Percentiles rank a stretch among this genome's conserved stretches.
Evolutionary conservation across 2,888 invertebrate species (phyloP).

Genomic region (Heliconius charithonia): DNA sequence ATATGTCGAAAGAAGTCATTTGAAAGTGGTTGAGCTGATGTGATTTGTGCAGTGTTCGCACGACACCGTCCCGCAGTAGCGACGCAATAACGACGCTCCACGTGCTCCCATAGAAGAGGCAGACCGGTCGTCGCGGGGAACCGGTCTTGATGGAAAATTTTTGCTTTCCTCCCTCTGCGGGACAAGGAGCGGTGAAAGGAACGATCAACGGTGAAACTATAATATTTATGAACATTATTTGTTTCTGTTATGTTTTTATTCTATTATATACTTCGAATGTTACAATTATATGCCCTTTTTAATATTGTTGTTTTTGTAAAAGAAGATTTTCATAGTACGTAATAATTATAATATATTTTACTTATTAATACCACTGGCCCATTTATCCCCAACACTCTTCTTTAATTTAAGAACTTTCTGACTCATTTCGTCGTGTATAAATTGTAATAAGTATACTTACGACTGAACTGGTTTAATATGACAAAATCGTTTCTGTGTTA

Average conservation of each 20-base stretch:
- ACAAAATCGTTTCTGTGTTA: no score
- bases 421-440: no score
- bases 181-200: conserved; percentile 43
- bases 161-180: conserved; percentile 62
- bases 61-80: neutral
- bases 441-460: no score
- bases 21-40: conserved; percentile 19
- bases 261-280: neutral
- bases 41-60: conserved; percentile 8
- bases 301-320: neutral
- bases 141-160: conserved; percentile 70
- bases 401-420: no score
- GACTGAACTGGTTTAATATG: no score
- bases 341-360: no score
- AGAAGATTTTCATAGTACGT: neutral
- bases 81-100: conserved; percentile 23
- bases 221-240: neutral
- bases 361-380: no score
- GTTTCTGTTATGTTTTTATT: neutral
- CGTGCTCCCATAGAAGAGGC: conserved; percentile 39
- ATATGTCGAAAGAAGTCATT: conserved; percentile 20
- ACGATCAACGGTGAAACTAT: conserved; percentile 10
- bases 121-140: conserved; percentile 68
- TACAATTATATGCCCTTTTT: neutral
- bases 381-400: no score